These are phyloP conservation scores for Colaptes auratus DNA, from an alignment of 2,113 vertebrate genomes.

Conservation along the genomic window DNA sequence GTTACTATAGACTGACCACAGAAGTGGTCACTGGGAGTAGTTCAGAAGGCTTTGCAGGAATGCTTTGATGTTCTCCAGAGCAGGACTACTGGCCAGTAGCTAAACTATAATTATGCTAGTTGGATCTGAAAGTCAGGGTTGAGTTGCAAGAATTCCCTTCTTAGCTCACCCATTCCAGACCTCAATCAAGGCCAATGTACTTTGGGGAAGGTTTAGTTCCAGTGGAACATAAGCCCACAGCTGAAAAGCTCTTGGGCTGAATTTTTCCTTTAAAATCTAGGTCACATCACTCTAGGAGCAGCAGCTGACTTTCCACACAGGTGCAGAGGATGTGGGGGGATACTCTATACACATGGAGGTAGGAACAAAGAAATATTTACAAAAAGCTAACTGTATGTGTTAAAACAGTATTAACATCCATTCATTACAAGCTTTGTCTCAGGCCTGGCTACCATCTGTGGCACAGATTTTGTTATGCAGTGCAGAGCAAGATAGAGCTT, in stretches of 20 bases:
- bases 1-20: conserved; percentile 8
- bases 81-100: conserved; percentile 45
- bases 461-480: not conserved
- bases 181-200: conserved; percentile 27
- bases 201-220: conserved; percentile 25
- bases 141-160: conserved; percentile 59
- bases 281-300: not conserved
- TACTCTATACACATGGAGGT: not conserved
- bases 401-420: not conserved
- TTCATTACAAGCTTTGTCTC: not conserved
- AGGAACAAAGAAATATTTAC: not conserved
- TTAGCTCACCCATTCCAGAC: conserved; percentile 9
- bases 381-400: not conserved
- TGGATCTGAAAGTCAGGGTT: conserved; percentile 48
- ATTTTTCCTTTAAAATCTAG: conserved; percentile 45
- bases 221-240: conserved; percentile 25
- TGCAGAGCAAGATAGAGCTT: not conserved
- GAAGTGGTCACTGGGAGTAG: conserved; percentile 39
- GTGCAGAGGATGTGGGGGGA: not conserved
- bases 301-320: not conserved
- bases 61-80: conserved; percentile 66
- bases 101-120: conserved; percentile 58
- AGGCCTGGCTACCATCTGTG: not conserved
- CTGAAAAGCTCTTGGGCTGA: not conserved
- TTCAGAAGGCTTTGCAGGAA: conserved; percentile 52